These are phyloP conservation scores for Chamaedrilus cognettii DNA, from an alignment of 2,888 invertebrate genomes.

Conservation along the genomic window DNA sequence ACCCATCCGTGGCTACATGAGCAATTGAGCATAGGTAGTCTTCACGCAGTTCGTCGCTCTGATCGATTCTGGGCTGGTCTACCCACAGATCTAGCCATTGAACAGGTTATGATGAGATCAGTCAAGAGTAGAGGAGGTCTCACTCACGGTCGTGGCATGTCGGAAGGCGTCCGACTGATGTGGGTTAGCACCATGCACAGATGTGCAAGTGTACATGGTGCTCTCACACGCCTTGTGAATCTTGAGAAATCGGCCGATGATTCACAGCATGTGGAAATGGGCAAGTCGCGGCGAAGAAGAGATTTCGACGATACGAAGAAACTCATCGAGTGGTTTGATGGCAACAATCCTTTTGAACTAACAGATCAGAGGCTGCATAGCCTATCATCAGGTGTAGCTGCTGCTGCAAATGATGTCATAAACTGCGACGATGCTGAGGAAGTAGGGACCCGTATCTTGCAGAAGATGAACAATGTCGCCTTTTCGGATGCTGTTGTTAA, in stretches of 20 bases:
- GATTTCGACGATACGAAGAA: neutral
- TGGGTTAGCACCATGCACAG: neutral
- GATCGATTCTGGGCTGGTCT: neutral
- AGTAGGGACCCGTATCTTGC: too few relatives aligned
- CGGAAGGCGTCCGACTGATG: neutral
- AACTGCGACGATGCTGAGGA: too few relatives aligned
- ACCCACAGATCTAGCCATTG: neutral
- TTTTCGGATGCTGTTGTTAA: too few relatives aligned
- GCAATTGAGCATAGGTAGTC: neutral
- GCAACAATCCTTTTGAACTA: neutral
- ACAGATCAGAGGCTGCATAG: neutral
- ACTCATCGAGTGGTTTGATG: neutral
- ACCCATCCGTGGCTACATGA: neutral
- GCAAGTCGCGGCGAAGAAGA: neutral
- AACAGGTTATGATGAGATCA: constrained; percentile 1
- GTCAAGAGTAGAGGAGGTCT: constrained; percentile 6
- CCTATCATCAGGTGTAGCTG: neutral
- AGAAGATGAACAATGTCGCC: too few relatives aligned
- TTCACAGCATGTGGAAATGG: neutral
- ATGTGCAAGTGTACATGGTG: neutral
- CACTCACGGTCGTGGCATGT: neutral
- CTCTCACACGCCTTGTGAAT: neutral
- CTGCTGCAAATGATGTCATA: neutral
- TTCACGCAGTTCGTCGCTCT: neutral
- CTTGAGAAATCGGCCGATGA: neutral